These are phyloP conservation scores for Dissostichus mawsoni DNA, from an alignment of 2,113 vertebrate genomes.

Conservation along the genomic window DNA sequence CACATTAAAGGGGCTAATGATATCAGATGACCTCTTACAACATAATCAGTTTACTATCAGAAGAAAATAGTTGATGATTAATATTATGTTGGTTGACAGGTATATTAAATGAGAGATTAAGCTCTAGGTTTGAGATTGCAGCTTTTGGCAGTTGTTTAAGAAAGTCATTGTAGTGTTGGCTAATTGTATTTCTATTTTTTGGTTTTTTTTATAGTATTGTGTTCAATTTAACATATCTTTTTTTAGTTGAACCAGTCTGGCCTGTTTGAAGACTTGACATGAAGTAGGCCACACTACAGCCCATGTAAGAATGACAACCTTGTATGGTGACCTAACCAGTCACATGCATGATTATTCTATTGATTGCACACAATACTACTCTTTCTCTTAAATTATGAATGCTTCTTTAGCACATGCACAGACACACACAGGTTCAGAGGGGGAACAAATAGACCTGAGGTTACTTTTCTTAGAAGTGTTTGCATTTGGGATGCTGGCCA, in stretches of 20 bases:
- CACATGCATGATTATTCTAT: neutral
- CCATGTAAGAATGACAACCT: neutral
- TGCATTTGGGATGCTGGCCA: neutral
- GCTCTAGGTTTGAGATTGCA: too few relatives aligned
- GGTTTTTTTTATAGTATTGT: neutral
- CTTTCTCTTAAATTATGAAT: neutral
- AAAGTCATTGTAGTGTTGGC: neutral
- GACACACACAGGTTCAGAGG: neutral
- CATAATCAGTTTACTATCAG: neutral
- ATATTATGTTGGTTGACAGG: neutral
- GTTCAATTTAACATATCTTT: neutral
- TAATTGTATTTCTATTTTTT: neutral
- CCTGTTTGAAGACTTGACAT: neutral
- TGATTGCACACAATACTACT: neutral
- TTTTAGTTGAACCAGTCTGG: neutral
- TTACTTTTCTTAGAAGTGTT: neutral
- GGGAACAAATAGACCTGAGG: neutral
- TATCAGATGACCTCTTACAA: neutral
- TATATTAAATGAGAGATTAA: too few relatives aligned
- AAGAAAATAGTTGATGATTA: neutral
- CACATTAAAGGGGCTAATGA: neutral
- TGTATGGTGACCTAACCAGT: neutral
- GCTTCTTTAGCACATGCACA: neutral
- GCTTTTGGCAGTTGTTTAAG: neutral
- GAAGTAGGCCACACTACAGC: constrained; percentile 1